Base-by-base conservation (phyloP, 2,113 vertebrate genomes). In the Chloropsis cyanopogon region DNA sequence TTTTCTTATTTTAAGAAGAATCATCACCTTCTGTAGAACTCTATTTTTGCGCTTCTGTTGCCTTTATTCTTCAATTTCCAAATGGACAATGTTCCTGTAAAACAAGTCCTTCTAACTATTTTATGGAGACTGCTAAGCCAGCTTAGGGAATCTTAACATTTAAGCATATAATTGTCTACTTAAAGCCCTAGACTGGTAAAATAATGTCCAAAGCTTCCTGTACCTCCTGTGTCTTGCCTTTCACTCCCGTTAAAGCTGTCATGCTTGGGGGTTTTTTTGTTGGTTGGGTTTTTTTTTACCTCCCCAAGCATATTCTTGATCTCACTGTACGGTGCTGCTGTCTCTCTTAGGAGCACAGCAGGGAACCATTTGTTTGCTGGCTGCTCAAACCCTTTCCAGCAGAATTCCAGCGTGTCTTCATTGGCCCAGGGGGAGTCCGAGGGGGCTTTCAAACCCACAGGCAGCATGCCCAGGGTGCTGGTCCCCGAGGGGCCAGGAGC, bases 61-160 rank as follows among this genome's bases (percentile, higher is more conserved):
- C 59, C 92, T 90, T 97, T 95, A 90, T 87, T 63, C 83, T 82
- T 89, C 82, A 64, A 56, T 54, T 88, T 86, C 37, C 44, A 81
- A 78, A 65, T 22, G 24, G 42, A 21, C 46, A 87, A 22, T 72
- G 47, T 90, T 61, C 31, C 54, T 71, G 53, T 83, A 42, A 54
- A 86, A 75, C 29, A 82, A 50, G 18, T 47, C 39, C 49, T 86
- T 64, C 53, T 23, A 60, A 76, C 76, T 91, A 2, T 80, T 82
- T 94, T 75, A 56, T 63, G 66, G 44, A 60, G 61, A 1, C 71
- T 44, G 50, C 63, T 92, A 91, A 95, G 68, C 86, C 93, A 93
- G 83, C 46, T 96, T 92, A 96, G 42, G 63, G 52, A 88, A 88
- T 56, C 71, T 86, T 41, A 88, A 61, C 57, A 29, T 83, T 72